These are phyloP conservation scores for Xenopus tropicalis DNA, from an alignment of 2,113 vertebrate genomes.

Conservation along the genomic window DNA sequence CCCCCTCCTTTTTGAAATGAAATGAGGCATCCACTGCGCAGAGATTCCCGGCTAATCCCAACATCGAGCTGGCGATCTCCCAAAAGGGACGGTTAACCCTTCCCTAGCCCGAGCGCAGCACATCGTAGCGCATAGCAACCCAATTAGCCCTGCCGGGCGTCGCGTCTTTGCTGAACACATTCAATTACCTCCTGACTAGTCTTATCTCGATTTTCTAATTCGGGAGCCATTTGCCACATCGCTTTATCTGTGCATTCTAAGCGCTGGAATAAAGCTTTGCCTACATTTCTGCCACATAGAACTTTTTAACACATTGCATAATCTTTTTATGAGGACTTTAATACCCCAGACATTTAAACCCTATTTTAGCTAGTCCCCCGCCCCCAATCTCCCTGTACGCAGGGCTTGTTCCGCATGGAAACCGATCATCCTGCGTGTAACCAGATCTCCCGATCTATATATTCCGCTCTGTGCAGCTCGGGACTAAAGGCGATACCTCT, in stretches of 20 bases:
- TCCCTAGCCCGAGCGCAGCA: neutral
- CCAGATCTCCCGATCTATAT: neutral
- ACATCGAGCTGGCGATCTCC: neutral
- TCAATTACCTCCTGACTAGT: neutral
- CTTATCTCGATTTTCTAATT: neutral
- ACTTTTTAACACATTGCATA: too few species aligned
- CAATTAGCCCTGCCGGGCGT: too few species aligned
- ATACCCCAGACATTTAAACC: too few species aligned
- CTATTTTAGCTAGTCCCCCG: too few species aligned
- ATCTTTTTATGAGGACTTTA: too few species aligned
- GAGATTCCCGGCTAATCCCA: neutral
- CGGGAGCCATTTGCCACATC: neutral
- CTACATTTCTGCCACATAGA: too few species aligned
- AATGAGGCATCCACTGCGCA: too few species aligned
- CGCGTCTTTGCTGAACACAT: too few species aligned
- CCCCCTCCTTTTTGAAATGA: too few species aligned
- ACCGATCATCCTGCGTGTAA: neutral
- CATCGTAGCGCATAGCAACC: too few species aligned
- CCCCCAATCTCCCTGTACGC: too few species aligned
- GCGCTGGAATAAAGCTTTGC: neutral
- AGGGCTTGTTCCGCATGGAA: neutral
- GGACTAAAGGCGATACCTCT: too few species aligned
- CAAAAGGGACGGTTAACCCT: neutral
- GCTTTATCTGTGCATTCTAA: neutral
- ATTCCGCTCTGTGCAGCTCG: neutral